Conservation (phyloP, 1,140 invertebrate species). For the Drosophila pectinifera region DNA sequence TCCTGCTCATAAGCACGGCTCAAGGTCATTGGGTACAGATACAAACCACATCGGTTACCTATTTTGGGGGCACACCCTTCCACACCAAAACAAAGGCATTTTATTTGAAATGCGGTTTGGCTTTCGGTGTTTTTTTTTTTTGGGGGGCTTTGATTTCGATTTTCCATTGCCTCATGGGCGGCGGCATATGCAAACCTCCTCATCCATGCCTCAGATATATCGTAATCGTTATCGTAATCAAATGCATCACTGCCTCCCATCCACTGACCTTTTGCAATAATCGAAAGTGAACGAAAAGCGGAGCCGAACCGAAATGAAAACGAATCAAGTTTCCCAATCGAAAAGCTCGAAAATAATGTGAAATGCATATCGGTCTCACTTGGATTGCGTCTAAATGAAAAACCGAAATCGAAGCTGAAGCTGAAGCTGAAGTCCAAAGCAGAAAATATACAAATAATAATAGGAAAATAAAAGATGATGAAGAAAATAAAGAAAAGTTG, state of each 20-base stretch:
- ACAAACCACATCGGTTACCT: not conserved
- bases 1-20: constrained; percentile 40
- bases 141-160: constrained; percentile 1
- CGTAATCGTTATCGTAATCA: constrained; percentile 53
- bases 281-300: constrained; percentile 62
- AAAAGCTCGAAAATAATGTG: constrained; percentile 57
- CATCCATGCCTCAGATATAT: constrained; percentile 11
- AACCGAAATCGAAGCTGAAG: constrained; percentile 16
- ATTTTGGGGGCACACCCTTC: constrained; percentile 20
- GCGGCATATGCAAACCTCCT: constrained; percentile 14
- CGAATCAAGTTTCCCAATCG: constrained; percentile 38
- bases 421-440: not conserved
- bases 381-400: constrained; percentile 67
- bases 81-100: constrained; percentile 19
- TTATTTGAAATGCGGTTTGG: constrained; percentile 21
- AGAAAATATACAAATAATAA: constrained; percentile 48
- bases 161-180: constrained; percentile 1
- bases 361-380: constrained; percentile 68
- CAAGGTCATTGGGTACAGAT: constrained; percentile 36
- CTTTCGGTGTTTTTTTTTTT: not conserved
- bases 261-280: constrained; percentile 70
- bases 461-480: constrained; percentile 3
- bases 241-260: constrained; percentile 39
- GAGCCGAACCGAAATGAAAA: constrained; percentile 27
- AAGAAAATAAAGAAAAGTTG: constrained; percentile 56